Conservation (phyloP, 2,797 vertebrate genomes). For the Ctenopoma multispine region DNA sequence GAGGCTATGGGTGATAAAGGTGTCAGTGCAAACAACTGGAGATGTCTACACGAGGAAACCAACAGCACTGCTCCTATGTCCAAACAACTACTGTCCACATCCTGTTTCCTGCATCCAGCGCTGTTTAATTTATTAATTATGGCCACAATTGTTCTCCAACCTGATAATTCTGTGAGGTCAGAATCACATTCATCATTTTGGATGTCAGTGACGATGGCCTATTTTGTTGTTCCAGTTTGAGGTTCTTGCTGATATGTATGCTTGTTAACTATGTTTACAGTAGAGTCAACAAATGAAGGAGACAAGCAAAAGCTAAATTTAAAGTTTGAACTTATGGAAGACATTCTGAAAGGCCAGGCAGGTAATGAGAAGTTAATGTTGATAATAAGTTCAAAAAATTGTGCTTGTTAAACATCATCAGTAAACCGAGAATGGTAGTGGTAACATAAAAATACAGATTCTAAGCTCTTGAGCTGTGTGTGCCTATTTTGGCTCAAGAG, state of each 20-base stretch:
- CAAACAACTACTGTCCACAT: neutral
- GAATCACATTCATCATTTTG: no score
- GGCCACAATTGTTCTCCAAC: no score
- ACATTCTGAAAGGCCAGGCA: no score
- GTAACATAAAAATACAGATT: conserved; percentile 2
- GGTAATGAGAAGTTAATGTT: neutral
- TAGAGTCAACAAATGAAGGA: neutral
- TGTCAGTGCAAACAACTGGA: neutral
- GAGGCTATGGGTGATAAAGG: neutral
- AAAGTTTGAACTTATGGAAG: neutral
- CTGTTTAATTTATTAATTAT: no score
- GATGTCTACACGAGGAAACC: neutral
- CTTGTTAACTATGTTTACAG: neutral
- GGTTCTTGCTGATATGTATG: neutral
- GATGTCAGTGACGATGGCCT: no score
- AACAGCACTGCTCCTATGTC: no score
- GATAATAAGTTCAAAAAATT: neutral
- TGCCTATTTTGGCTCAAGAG: conserved; percentile 16
- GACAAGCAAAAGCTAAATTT: neutral
- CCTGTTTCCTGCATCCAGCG: neutral
- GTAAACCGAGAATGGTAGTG: neutral
- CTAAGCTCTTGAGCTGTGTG: neutral
- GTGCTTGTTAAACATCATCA: neutral
- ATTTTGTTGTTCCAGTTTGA: neutral
- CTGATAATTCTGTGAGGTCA: no score